Percentiles rank a stretch among this genome's conserved stretches.
phyloP scores from a whole-genome alignment of 1,140 invertebrate species.

The Argopecten irradians region DNA sequence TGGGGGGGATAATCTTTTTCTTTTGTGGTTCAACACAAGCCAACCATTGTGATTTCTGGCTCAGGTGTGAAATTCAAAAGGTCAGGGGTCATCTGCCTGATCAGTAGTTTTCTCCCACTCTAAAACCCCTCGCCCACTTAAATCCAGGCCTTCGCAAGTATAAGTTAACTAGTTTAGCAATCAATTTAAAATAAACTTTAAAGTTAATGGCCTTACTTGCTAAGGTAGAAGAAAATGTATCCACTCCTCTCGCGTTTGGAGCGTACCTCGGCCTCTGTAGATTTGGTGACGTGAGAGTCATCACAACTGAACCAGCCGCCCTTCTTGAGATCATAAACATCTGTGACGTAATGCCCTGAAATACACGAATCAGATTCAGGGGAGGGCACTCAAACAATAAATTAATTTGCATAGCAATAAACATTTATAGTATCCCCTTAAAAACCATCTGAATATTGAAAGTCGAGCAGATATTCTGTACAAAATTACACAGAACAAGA shows the following conservation, averaged over 20 bases:
- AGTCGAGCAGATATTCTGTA: no score
- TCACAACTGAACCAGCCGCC: conserved; percentile 71
- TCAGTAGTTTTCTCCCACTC: no score
- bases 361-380: conserved; percentile 25
- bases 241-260: conserved; percentile 65
- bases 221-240: conserved; percentile 75
- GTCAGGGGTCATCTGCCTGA: no score
- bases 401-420: not conserved
- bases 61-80: no score
- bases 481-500: no score
- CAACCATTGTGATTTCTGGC: no score
- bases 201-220: conserved; percentile 64
- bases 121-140: no score
- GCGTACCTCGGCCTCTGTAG: conserved; percentile 62
- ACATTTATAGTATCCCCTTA: not conserved
- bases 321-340: conserved; percentile 71
- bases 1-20: no score
- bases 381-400: not conserved
- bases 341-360: conserved; percentile 73
- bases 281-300: conserved; percentile 65
- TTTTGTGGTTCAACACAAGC: no score
- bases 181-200: no score
- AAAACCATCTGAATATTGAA: not conserved
- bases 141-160: no score
- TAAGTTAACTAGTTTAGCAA: no score